Base-by-base conservation (phyloP, 2,888 invertebrate genomes). In the Metalampra italica region DNA sequence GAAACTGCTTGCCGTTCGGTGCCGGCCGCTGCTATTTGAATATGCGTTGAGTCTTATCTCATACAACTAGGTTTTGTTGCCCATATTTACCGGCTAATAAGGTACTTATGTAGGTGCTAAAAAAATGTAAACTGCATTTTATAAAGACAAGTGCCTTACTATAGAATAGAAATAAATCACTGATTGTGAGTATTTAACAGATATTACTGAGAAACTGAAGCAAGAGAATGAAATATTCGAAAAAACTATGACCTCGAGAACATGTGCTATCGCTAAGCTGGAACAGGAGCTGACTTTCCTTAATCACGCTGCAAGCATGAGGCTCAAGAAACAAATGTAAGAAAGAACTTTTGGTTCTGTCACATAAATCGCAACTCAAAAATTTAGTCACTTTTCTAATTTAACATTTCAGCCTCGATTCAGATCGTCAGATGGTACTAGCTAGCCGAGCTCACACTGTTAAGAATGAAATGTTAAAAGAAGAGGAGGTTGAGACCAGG, bases 361-460 rank as follows among this genome's bases (percentile, higher is more conserved):
- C 41, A 36, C 14, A 29, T 9, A 7, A 22, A 22, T 22, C 22
- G 22, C 22, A 22, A 22, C 22, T 22, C 3, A 22, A 22, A 22
- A 22, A 5, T 3, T 22, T 3, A 22, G 5, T 3, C 22, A 22
- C 2, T 3, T 22, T 22, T 22, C 5, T 3, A 22, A 22, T 22
- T 22, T 5, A 22, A 22, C 2, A 22, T 67, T 71, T 9, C 54
- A 89, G 84, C 29, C 56, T 85, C 43, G 90, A 90, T 51, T 89
- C 90, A 0, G 90, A 91, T 42, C 79, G 87, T 7, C 79, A 82
- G 54, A 92, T 92, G 91, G 90, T 90, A 58, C 64, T 90, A 29
- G 85, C 87, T 1, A 78, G 82, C 2, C 71, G 90, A 15, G 75
- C 80, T 7, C 92, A 91, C 57, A 63, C 79, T 13, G 76, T 82